Conservation (phyloP, 2,888 invertebrate species). For the Leptinotarsa tumamoca region DNA sequence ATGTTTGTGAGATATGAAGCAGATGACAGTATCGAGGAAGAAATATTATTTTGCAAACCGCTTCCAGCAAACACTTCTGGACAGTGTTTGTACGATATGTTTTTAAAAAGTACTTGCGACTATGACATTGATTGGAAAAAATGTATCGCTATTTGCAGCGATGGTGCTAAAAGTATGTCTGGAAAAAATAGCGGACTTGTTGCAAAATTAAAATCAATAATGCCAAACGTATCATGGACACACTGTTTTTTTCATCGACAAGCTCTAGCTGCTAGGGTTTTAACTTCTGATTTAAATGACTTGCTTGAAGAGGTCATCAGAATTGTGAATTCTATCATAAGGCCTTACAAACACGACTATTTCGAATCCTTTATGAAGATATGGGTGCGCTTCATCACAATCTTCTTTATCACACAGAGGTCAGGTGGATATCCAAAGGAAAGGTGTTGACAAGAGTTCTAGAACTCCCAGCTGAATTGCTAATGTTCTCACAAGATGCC, state of each 20-base stretch:
- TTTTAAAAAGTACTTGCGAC: too few relatives aligned
- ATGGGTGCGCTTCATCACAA: conserved; percentile 46
- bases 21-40: conserved; percentile 50
- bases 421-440: conserved; percentile 50
- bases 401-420: background rate
- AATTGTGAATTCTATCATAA: conserved; percentile 52
- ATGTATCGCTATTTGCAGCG: too few relatives aligned
- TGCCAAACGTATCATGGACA: too few relatives aligned
- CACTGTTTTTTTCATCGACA: too few relatives aligned
- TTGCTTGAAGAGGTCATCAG: conserved; percentile 37
- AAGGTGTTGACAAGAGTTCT: conserved; percentile 50
- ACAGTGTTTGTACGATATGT: too few relatives aligned
- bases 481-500: conserved; percentile 45
- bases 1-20: conserved; percentile 53
- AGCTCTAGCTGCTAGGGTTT: too few relatives aligned
- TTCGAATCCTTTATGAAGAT: conserved; percentile 46
- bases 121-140: too few relatives aligned
- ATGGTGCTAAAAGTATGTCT: too few relatives aligned
- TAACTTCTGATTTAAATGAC: conserved; percentile 18
- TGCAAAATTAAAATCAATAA: too few relatives aligned
- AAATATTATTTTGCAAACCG: conserved; percentile 51
- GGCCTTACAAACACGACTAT: conserved; percentile 51
- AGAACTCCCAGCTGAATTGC: conserved; percentile 46
- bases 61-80: too few relatives aligned
- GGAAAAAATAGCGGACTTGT: too few relatives aligned